Conservation (phyloP, 2,113 vertebrate genomes). For the Tylochromis polylepis region DNA sequence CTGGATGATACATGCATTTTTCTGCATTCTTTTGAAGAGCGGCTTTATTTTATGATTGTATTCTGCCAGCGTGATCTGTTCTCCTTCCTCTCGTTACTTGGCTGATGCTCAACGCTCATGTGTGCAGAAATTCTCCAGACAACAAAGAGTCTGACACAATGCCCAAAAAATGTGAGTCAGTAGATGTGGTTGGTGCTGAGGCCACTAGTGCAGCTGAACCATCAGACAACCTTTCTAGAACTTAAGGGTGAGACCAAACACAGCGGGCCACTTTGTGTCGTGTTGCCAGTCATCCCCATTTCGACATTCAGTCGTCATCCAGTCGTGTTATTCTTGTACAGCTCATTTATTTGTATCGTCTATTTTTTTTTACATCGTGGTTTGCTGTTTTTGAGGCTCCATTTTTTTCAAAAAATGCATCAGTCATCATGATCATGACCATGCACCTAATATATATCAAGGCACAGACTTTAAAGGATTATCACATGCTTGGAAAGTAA, state of each 20-base stretch:
- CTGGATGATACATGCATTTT: neutral
- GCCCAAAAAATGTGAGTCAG: constrained; percentile 65
- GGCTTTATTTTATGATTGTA: neutral
- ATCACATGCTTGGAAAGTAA: neutral
- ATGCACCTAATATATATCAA: neutral
- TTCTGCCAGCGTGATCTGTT: neutral
- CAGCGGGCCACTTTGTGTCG: constrained; percentile 13
- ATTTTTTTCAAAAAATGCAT: neutral
- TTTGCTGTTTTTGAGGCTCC: neutral
- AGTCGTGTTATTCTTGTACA: neutral
- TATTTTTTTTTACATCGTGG: neutral
- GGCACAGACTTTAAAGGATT: neutral
- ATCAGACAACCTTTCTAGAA: constrained; percentile 58
- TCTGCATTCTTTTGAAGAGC: neutral
- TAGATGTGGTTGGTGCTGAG: constrained; percentile 62
- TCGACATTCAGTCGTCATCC: constrained; percentile 2
- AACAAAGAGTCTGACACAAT: constrained; percentile 64
- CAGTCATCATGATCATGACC: neutral
- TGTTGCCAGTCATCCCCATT: constrained; percentile 41
- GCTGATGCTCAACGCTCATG: constrained; percentile 5
- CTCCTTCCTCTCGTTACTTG: neutral
- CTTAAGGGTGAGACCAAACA: constrained; percentile 65
- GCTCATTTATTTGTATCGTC: neutral
- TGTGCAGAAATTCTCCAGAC: constrained; percentile 67
- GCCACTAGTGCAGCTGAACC: constrained; percentile 56